Conservation (phyloP, 2,797 vertebrate species). For the Luscinia megarhynchos region DNA sequence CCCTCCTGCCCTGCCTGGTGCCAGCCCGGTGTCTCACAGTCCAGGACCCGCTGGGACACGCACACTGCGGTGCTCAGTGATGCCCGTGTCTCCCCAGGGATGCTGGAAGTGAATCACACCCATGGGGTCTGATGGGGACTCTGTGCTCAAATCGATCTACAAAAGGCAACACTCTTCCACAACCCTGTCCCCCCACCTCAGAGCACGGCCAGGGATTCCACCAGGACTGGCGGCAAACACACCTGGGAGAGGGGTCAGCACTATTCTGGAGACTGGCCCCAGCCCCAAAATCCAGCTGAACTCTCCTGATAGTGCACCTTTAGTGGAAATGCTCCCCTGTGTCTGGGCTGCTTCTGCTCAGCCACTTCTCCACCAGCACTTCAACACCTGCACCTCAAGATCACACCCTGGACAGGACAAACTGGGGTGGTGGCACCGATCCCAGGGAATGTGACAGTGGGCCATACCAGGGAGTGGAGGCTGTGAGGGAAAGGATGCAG, state of each 20-base stretch:
- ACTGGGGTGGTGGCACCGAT: neutral
- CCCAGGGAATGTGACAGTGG: neutral
- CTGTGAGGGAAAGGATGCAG: rapidly evolving
- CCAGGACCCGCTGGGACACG: neutral
- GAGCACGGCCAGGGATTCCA: neutral
- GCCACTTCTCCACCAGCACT: neutral
- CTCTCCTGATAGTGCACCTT: neutral
- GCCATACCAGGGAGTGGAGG: rapidly evolving
- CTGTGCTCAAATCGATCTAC: neutral
- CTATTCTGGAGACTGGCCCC: neutral
- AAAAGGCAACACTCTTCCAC: neutral
- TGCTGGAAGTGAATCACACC: neutral
- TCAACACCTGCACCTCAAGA: neutral
- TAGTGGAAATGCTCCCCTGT: neutral
- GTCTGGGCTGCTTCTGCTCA: neutral
- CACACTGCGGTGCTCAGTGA: rapidly evolving
- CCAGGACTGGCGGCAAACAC: neutral
- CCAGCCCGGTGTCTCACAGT: neutral
- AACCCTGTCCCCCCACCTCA: rapidly evolving
- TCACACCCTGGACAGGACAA: neutral
- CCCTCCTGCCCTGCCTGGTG: neutral
- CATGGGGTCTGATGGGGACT: rapidly evolving
- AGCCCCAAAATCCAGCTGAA: neutral
- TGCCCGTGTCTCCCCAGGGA: neutral
- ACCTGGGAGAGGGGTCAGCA: neutral